Evolutionary conservation across 2,113 vertebrate genomes (phyloP).

Genomic region (Syngnathus typhle): DNA sequence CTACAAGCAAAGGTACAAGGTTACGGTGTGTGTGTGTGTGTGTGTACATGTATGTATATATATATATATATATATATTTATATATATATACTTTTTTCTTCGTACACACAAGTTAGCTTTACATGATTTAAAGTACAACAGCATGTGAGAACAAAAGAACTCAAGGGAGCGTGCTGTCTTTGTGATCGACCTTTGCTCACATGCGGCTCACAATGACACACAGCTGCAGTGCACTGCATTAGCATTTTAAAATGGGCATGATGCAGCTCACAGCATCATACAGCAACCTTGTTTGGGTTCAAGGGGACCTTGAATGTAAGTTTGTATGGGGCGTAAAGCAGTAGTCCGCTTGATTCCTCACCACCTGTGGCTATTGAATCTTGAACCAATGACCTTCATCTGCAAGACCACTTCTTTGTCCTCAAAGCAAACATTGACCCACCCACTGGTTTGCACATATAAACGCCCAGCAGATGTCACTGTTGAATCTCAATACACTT

Average conservation of each 20-base stretch:
- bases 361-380: slow-evolving; percentile 13
- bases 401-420: slow-evolving; percentile 33
- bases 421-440: slow-evolving; percentile 39
- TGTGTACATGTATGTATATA: too few species aligned
- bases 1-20: too few species aligned
- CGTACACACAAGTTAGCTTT: too few species aligned
- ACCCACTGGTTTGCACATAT: slow-evolving; percentile 19
- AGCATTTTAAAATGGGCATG: slow-evolving; percentile 17
- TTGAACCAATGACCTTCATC: slow-evolving; percentile 41
- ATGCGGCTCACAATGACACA: not conserved
- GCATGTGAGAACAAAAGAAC: not conserved
- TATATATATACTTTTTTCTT: too few species aligned
- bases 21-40: too few species aligned
- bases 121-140: too few species aligned
- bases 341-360: slow-evolving; percentile 8
- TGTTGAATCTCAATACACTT: slow-evolving; percentile 32
- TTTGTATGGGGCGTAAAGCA: slow-evolving; percentile 13
- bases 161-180: slow-evolving; percentile 10
- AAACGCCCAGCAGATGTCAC: slow-evolving; percentile 57
- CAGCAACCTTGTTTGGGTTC: not conserved
- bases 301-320: slow-evolving; percentile 38
- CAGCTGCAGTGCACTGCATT: not conserved
- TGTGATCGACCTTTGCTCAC: slow-evolving; percentile 7
- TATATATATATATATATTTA: too few species aligned
- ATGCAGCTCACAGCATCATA: slow-evolving; percentile 15